Conservation (phyloP, 2,797 vertebrate species). For the Diceros bicornis region DNA sequence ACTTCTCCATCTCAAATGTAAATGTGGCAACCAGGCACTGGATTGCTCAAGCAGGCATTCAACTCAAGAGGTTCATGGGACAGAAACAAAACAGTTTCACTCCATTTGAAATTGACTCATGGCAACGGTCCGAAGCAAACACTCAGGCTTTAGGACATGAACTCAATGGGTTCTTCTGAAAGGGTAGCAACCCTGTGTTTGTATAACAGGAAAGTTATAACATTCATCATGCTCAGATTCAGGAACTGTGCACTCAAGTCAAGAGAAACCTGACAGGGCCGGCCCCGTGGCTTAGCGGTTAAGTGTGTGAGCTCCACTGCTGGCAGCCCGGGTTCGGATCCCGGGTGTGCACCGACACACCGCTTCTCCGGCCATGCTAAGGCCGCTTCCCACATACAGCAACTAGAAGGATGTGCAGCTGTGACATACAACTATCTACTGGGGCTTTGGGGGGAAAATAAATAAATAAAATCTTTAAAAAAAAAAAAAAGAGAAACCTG, state of each 20-base stretch:
- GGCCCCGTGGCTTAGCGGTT: too few relatives aligned
- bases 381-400: too few relatives aligned
- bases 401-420: too few relatives aligned
- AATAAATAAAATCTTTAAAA: too few relatives aligned
- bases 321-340: too few relatives aligned
- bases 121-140: conserved; percentile 80
- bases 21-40: conserved; percentile 78
- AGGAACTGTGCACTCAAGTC: conserved; percentile 80
- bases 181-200: conserved; percentile 79
- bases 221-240: conserved; percentile 83
- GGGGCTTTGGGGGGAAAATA: too few relatives aligned
- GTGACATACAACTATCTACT: too few relatives aligned
- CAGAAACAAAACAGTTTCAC: conserved; percentile 82
- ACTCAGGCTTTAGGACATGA: conserved; percentile 78
- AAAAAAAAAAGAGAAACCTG: conserved; percentile 78
- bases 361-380: too few relatives aligned
- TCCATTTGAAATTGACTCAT: conserved; percentile 82
- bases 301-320: too few relatives aligned
- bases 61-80: conserved; percentile 77
- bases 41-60: conserved; percentile 68
- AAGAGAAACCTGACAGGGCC: conserved; percentile 79
- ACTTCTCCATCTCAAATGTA: conserved; percentile 69
- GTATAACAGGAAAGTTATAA: conserved; percentile 79
- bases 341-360: too few relatives aligned
- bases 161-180: conserved; percentile 81